These are phyloP conservation scores for Vireo altiloquus DNA, from an alignment of 2,113 vertebrate genomes.

Conservation along the genomic window DNA sequence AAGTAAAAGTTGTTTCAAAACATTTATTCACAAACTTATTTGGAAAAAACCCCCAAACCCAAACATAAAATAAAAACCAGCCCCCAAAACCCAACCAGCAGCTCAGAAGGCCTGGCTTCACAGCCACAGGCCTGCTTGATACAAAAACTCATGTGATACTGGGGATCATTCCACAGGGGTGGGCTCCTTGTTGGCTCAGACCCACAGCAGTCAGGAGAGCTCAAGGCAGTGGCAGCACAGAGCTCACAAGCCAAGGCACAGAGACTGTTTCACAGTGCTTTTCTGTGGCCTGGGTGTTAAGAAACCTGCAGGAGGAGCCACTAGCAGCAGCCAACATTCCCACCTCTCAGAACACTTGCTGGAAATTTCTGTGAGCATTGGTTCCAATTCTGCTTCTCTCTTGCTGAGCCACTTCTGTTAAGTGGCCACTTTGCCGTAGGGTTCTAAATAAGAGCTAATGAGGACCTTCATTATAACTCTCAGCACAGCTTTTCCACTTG, in stretches of 20 bases:
- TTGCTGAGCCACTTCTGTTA: background rate
- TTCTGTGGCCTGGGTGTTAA: background rate
- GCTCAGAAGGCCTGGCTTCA: background rate
- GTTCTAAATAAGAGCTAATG: background rate
- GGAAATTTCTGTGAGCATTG: background rate
- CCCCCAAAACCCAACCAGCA: background rate
- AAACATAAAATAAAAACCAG: background rate
- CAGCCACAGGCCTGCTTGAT: background rate
- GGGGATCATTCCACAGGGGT: rapidly evolving
- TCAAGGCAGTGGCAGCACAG: background rate
- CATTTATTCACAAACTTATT: background rate
- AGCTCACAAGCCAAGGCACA: background rate
- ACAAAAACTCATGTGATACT: background rate
- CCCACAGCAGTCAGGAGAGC: background rate
- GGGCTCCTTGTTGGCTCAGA: background rate
- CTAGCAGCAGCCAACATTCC: background rate
- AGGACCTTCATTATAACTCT: background rate
- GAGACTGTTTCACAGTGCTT: rapidly evolving
- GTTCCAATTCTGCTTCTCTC: background rate
- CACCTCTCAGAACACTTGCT: background rate
- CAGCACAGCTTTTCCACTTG: background rate
- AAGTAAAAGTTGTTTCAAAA: background rate
- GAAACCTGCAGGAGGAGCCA: background rate
- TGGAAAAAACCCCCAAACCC: background rate
- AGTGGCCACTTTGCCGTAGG: background rate